Evolutionary conservation across 1,140 invertebrate species (phyloP), one percentile per base, ranked within the genome.

Genomic region (Ceratina australensis): DNA sequence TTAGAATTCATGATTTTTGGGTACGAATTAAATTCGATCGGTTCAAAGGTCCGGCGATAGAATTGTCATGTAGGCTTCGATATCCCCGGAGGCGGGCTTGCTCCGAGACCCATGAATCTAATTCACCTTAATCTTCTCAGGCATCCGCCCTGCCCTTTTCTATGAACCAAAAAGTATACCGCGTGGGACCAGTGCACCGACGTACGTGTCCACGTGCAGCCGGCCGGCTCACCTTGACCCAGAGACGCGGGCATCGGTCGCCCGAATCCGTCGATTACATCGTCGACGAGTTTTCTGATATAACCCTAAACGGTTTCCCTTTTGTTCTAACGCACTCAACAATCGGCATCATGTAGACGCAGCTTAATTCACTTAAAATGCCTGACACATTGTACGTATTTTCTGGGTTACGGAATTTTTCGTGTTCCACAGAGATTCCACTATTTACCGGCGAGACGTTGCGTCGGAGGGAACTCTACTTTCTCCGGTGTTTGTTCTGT

Each of bases 211-310:
- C 83, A 85, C 82, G 84, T 85, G 82, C 74, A 78, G 28, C 73
- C 71, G 83, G 86, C 81, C 33, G 67, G 85, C 79, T 92, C 72
- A 82, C 88, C 90, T 90, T 90, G 89, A 88, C 89, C 86, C 83
- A 89, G 71, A 88, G 82, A 57, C 57, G 82, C 63, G 73, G 61
- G 77, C 82, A 75, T 72, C 66, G 65, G 86, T 78, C 83, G 73
- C 57, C 18, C 76, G 65, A 83, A 82, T 79, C 75, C 73, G 77
- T 65, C 71, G 72, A 86, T 89, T 89, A 82, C 84, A 75, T 79
- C 63, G 66, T 65, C 73, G 69, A 85, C 80, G 76, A 69, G 79
- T 81, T 88, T 82, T 81, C 77, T 87, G 87, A 89, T 82, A 81
- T 82, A 82, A 89, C 26, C 52, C 72, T 47, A 59, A 69, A 69